Conservation (phyloP, 2,797 vertebrate species). For the Acanthurus lineatus region DNA sequence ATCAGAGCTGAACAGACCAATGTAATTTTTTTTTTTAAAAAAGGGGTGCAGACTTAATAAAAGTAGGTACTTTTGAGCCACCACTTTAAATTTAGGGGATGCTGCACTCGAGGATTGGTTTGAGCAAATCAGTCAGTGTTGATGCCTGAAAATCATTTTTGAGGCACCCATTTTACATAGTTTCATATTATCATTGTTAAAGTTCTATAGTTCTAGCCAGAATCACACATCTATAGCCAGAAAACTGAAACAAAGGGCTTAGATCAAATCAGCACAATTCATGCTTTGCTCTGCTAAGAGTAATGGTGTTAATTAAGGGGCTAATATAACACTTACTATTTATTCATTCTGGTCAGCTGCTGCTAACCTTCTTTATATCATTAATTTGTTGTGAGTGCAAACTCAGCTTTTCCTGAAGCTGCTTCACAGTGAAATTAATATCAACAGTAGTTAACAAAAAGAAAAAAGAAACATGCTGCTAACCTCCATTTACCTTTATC, state of each 20-base stretch:
- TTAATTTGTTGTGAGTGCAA: neutral
- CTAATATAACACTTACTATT: neutral
- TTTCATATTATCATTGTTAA: neutral
- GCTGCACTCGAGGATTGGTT: neutral
- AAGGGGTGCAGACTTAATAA: too few relatives aligned
- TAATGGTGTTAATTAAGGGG: constrained; percentile 18
- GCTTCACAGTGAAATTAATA: neutral
- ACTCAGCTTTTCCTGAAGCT: constrained; percentile 11
- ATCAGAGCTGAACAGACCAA: too few relatives aligned
- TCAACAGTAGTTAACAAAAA: neutral
- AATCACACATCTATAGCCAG: neutral
- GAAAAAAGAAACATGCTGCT: neutral
- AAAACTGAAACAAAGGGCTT: neutral
- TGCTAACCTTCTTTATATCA: neutral
- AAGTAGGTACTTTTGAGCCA: too few relatives aligned
- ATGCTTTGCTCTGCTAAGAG: neutral
- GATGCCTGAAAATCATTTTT: neutral
- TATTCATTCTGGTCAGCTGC: neutral
- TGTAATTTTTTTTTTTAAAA: too few relatives aligned
- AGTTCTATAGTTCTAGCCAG: neutral
- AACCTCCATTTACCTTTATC: neutral
- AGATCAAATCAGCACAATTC: neutral
- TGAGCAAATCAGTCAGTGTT: neutral
- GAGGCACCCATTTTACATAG: neutral
- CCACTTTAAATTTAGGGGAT: too few relatives aligned